Percentiles rank a stretch among this genome's conserved stretches.
Evolutionary conservation across 37 sponge, comb jelly and placozoan genomes (phyloP).

Genomic region (Geodia barretti): DNA sequence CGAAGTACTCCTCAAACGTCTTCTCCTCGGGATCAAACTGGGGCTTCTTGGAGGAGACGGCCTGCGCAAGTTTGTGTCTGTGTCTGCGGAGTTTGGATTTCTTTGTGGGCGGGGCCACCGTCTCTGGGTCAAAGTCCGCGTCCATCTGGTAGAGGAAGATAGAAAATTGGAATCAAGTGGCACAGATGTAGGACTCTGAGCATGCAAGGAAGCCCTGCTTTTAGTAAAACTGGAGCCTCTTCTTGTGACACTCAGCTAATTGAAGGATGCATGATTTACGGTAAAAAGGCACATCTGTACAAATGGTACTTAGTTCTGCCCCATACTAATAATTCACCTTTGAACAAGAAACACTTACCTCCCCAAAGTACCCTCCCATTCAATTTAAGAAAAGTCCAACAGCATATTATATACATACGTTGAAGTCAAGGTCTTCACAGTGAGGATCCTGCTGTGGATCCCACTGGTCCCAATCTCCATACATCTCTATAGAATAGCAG

Average conservation of each 20-base stretch:
- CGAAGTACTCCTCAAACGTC: conserved; percentile 76
- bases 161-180: not conserved
- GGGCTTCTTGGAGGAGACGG: conserved; percentile 54
- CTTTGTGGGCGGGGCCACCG: not conserved
- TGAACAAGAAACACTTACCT: too few species aligned
- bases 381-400: too few species aligned
- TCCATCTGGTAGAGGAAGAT: conserved; percentile 70
- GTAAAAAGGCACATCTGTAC: too few species aligned
- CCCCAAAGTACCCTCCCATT: too few species aligned
- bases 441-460: conserved; percentile 34
- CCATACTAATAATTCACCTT: too few species aligned
- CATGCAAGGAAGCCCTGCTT: too few species aligned
- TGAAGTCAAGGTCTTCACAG: conserved; percentile 84
- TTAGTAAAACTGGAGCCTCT: too few species aligned
- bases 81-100: conserved; percentile 20
- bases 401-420: conserved; percentile 54
- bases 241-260: too few species aligned
- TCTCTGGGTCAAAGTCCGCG: conserved; percentile 59
- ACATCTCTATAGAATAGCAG: not conserved
- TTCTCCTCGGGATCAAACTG: conserved; percentile 69
- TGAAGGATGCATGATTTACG: too few species aligned
- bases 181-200: not conserved
- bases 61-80: conserved; percentile 35
- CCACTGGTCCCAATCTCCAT: conserved; percentile 56
- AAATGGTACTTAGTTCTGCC: too few species aligned